Percentiles rank a stretch among this genome's conserved stretches.
phyloP scores from a whole-genome alignment of 92 coral and sea anemone species.

The Pocillopora grandis region DNA sequence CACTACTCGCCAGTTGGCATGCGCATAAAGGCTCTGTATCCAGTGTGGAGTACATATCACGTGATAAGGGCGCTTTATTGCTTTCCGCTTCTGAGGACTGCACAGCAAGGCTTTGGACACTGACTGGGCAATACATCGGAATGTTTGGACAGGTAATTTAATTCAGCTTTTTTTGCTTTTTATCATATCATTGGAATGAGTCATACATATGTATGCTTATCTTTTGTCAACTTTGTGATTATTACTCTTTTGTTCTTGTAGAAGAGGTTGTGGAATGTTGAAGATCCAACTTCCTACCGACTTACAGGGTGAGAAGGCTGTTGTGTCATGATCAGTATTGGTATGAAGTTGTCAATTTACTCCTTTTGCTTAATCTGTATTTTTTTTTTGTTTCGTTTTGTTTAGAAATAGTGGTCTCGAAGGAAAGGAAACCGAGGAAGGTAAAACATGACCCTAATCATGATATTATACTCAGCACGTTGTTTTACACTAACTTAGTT shows the following conservation, averaged over 20 bases:
- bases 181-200: no score
- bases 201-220: no score
- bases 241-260: conserved; percentile 11
- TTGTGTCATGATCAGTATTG: no score
- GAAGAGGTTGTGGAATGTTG: conserved; percentile 71
- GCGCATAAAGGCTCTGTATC: conserved; percentile 80
- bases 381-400: background rate
- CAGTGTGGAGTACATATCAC: conserved; percentile 71
- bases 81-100: conserved; percentile 89
- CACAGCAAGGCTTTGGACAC: conserved; percentile 92
- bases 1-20: conserved; percentile 69
- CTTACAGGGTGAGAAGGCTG: conserved; percentile 58
- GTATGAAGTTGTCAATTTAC: background rate
- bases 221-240: background rate
- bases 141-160: conserved; percentile 91
- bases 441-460: background rate
- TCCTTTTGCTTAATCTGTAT: background rate
- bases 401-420: conserved; percentile 33
- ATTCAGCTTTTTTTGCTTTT: no score
- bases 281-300: conserved; percentile 66
- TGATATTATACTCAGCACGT: no score
- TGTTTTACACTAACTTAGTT: no score
- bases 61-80: conserved; percentile 58
- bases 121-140: conserved; percentile 75
- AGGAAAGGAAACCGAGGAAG: conserved; percentile 7